phyloP scores from a whole-genome alignment of 2,888 invertebrate genomes.

The Nasonia oneida region DNA sequence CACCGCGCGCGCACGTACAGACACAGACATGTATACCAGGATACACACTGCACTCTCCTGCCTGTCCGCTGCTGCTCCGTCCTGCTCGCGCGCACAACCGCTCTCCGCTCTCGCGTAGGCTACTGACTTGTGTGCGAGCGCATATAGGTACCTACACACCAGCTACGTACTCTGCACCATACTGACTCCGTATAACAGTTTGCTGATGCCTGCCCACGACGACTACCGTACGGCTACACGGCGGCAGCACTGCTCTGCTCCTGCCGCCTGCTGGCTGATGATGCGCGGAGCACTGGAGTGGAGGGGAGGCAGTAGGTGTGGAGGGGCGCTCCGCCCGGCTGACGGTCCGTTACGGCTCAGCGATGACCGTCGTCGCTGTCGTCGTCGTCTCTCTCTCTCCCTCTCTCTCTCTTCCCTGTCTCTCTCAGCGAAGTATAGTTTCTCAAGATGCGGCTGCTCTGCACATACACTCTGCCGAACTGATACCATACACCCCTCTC shows the following conservation, averaged over 20 bases:
- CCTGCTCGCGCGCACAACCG: neutral
- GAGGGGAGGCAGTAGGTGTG: neutral
- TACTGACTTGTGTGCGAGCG: neutral
- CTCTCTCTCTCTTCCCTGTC: too few relatives aligned
- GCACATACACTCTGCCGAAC: neutral
- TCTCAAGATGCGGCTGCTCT: constrained; percentile 34
- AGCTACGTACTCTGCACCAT: neutral
- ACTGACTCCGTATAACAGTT: too few relatives aligned
- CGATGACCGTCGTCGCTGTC: neutral
- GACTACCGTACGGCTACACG: neutral
- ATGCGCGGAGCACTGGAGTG: constrained; percentile 14
- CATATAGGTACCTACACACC: neutral
- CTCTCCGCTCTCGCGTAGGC: neutral
- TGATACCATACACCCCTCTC: neutral
- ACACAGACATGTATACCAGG: neutral
- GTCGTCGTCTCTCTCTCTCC: too few relatives aligned
- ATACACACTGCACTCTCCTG: neutral
- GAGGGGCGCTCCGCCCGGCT: neutral
- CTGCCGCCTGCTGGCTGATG: neutral
- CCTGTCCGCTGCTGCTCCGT: neutral
- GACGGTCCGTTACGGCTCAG: constrained; percentile 46
- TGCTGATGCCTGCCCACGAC: neutral
- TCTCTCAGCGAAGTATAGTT: constrained; percentile 25
- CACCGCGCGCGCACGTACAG: neutral
- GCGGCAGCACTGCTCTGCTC: constrained; percentile 8